phyloP scores from a whole-genome alignment of 1,140 invertebrate species.

The Drosophila gunungcola region DNA sequence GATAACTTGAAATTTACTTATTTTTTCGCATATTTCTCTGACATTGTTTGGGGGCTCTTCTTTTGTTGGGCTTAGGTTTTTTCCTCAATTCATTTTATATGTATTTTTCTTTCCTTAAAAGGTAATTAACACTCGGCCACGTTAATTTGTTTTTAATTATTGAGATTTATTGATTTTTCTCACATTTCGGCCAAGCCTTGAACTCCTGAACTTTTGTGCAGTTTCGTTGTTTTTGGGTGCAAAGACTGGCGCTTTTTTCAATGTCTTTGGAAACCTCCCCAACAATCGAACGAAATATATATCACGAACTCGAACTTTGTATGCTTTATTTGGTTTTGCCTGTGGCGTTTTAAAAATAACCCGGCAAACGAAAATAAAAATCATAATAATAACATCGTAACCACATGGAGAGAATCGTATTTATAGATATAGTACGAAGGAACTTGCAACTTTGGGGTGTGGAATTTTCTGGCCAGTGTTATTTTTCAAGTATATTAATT shows the following conservation, averaged over 20 bases:
- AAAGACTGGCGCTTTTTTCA: background rate
- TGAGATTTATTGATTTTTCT: constrained; percentile 69
- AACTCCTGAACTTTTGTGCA: constrained; percentile 43
- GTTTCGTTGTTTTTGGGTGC: background rate
- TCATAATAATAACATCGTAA: constrained; percentile 44
- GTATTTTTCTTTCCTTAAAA: constrained; percentile 33
- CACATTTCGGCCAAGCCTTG: constrained; percentile 45
- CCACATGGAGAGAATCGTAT: constrained; percentile 48
- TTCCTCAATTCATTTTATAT: constrained; percentile 22
- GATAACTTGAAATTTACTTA: constrained; percentile 5
- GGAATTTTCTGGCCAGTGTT: constrained; percentile 9
- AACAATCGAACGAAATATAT: constrained; percentile 10
- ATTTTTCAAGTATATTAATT: constrained; percentile 10
- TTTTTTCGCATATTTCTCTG: constrained; percentile 2
- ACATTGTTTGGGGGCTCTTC: background rate
- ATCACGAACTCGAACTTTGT: constrained; percentile 14
- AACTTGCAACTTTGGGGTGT: constrained; percentile 22
- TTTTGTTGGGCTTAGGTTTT: constrained; percentile 16
- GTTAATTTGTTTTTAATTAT: constrained; percentile 73
- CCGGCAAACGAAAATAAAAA: constrained; percentile 24
- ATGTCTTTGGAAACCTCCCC: constrained; percentile 4
- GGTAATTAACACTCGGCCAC: constrained; percentile 54
- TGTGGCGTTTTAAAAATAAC: constrained; percentile 29
- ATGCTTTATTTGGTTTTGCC: constrained; percentile 16
- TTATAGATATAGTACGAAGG: constrained; percentile 28